Conservation (phyloP, 1,140 invertebrate species). For the Ephestia elutella region DNA sequence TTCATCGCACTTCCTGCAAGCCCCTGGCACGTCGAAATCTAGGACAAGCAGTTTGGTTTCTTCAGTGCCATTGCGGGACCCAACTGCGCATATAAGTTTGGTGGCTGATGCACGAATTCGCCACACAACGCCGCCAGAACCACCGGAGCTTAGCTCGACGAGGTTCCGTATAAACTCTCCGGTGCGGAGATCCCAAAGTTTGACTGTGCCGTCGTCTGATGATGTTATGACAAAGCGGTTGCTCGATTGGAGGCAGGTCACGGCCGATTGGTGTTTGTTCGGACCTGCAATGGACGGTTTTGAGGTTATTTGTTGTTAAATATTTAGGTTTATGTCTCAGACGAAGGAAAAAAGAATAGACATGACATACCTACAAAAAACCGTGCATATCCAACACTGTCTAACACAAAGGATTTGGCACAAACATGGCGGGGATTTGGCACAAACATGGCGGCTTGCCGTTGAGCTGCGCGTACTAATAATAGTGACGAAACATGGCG, state of each 20-base stretch:
- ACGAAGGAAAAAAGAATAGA: too few species aligned
- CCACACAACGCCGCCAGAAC: constrained; percentile 99
- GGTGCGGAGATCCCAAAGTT: constrained; percentile 98
- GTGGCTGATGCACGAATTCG: constrained; percentile 95
- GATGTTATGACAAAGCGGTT: constrained; percentile 99
- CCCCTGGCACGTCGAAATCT: constrained; percentile 93
- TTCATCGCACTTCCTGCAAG: constrained; percentile 75
- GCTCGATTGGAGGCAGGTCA: constrained; percentile 98
- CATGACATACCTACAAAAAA: too few species aligned
- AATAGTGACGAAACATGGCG: too few species aligned
- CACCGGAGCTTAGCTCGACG: constrained; percentile 94
- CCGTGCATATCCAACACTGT: too few species aligned
- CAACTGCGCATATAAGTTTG: constrained; percentile 98
- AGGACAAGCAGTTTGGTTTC: constrained; percentile 98
- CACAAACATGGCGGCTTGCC: too few species aligned
- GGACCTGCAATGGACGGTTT: too few species aligned
- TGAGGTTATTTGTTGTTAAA: too few species aligned
- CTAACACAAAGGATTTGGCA: too few species aligned
- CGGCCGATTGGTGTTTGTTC: constrained; percentile 98
- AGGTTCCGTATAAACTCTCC: constrained; percentile 97
- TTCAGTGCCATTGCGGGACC: constrained; percentile 98
- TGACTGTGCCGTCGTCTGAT: constrained; percentile 98
- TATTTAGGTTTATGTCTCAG: too few species aligned
- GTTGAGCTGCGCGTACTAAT: too few species aligned
- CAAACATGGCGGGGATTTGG: too few species aligned